Evolutionary conservation across 2,888 invertebrate species (phyloP).

Genomic region (Bombyx huttoni): DNA sequence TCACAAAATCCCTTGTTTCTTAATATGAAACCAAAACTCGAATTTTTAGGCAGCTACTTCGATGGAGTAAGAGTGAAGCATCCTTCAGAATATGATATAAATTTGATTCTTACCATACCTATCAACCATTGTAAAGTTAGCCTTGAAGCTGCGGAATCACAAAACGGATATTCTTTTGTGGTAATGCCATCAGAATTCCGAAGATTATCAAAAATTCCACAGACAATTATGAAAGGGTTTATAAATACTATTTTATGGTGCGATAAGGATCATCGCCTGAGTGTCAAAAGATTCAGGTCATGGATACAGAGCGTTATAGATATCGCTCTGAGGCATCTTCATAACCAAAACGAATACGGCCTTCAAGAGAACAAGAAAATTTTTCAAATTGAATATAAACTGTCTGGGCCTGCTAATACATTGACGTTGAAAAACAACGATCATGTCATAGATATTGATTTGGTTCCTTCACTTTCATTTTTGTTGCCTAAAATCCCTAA

Average conservation of each 20-base stretch:
- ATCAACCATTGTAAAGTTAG: slow-evolving; percentile 32
- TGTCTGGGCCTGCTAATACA: slow-evolving; percentile 41
- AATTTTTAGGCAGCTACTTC: slow-evolving; percentile 43
- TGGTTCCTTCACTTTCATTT: slow-evolving; percentile 41
- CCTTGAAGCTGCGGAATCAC: slow-evolving; percentile 19
- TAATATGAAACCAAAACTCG: slow-evolving; percentile 36
- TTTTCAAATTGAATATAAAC: slow-evolving; percentile 26
- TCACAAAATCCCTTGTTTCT: slow-evolving; percentile 25
- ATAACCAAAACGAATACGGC: slow-evolving; percentile 21
- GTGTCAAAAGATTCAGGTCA: slow-evolving; percentile 25
- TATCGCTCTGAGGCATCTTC: slow-evolving; percentile 25
- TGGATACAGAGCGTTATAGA: slow-evolving; percentile 47
- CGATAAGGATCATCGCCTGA: slow-evolving; percentile 24
- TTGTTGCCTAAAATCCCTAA: slow-evolving; percentile 26
- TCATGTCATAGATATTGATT: slow-evolving; percentile 36
- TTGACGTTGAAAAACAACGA: slow-evolving; percentile 27
- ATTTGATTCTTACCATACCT: slow-evolving; percentile 32
- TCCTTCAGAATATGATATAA: slow-evolving; percentile 43
- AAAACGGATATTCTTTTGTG: slow-evolving; percentile 28
- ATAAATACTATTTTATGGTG: slow-evolving; percentile 36
- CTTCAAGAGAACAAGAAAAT: slow-evolving; percentile 20
- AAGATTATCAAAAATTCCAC: slow-evolving; percentile 26
- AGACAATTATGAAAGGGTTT: slow-evolving; percentile 29
- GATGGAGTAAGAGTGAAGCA: slow-evolving; percentile 41
- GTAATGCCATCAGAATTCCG: slow-evolving; percentile 43